These are phyloP conservation scores for Lochmaea capreae DNA, from an alignment of 2,888 invertebrate species.

Conservation along the genomic window DNA sequence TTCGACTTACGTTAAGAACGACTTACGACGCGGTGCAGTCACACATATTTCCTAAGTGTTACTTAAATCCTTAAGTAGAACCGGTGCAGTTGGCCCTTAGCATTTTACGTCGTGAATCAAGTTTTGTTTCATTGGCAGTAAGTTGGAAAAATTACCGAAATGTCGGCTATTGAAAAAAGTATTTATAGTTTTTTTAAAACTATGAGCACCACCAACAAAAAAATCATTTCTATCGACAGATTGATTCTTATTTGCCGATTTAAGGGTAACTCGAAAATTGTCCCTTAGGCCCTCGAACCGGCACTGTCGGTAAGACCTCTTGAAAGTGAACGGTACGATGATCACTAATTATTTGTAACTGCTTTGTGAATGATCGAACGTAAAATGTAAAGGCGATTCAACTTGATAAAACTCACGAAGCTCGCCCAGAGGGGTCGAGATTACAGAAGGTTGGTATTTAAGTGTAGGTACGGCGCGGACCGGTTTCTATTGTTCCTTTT, in stretches of 20 bases:
- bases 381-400: slow-evolving; percentile 23
- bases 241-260: background rate
- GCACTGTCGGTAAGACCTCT: slow-evolving; percentile 19
- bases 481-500: slow-evolving; percentile 29
- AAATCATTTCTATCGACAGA: no score
- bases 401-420: slow-evolving; percentile 24
- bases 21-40: no score
- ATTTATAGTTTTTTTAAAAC: no score
- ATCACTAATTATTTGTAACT: slow-evolving; percentile 23
- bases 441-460: slow-evolving; percentile 22
- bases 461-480: slow-evolving; percentile 19
- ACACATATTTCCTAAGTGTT: no score
- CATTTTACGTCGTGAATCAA: no score
- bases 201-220: no score
- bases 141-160: no score
- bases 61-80: no score
- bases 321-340: slow-evolving; percentile 23
- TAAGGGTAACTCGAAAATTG: background rate
- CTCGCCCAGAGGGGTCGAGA: slow-evolving; percentile 25
- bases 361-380: slow-evolving; percentile 28
- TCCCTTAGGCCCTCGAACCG: slow-evolving; percentile 4
- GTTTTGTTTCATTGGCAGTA: no score
- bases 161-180: no score
- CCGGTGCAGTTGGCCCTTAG: no score
- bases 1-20: no score